These are phyloP conservation scores for Sphaeridia pumilis DNA, from an alignment of 2,888 invertebrate species.

Conservation along the genomic window DNA sequence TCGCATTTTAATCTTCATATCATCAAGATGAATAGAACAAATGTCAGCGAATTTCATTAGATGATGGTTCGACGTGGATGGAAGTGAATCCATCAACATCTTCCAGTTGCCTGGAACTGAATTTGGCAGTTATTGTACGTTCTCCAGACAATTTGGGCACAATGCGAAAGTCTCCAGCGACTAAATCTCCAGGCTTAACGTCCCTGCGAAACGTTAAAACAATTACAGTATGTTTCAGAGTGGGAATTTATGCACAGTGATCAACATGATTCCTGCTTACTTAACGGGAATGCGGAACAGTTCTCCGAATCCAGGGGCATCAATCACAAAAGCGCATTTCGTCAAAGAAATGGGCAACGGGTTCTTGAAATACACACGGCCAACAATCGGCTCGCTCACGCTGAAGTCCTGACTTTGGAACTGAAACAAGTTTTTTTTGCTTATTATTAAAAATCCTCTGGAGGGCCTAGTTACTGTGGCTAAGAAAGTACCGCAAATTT, in stretches of 20 bases:
- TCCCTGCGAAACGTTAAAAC: conserved; percentile 41
- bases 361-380: conserved; percentile 60
- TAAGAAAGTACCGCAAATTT: conserved; percentile 52
- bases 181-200: conserved; percentile 55
- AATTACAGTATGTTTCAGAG: too few species aligned
- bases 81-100: conserved; percentile 86
- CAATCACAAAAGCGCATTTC: conserved; percentile 65
- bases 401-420: conserved; percentile 38
- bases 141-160: conserved; percentile 66
- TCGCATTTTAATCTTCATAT: too few species aligned
- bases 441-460: not conserved
- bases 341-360: conserved; percentile 67
- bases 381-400: conserved; percentile 45
- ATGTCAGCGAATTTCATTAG: too few species aligned
- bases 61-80: too few species aligned
- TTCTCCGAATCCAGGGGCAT: conserved; percentile 69
- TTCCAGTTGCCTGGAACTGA: conserved; percentile 70
- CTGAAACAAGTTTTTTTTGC: too few species aligned
- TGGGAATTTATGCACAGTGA: too few species aligned
- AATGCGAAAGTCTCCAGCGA: conserved; percentile 61
- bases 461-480: too few species aligned
- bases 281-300: too few species aligned
- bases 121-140: conserved; percentile 74
- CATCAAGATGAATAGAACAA: too few species aligned
- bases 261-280: too few species aligned